Evolutionary conservation across 2,888 invertebrate species (phyloP), one percentile per base, ranked within the genome.

Genomic region (Camponotus fellah): DNA sequence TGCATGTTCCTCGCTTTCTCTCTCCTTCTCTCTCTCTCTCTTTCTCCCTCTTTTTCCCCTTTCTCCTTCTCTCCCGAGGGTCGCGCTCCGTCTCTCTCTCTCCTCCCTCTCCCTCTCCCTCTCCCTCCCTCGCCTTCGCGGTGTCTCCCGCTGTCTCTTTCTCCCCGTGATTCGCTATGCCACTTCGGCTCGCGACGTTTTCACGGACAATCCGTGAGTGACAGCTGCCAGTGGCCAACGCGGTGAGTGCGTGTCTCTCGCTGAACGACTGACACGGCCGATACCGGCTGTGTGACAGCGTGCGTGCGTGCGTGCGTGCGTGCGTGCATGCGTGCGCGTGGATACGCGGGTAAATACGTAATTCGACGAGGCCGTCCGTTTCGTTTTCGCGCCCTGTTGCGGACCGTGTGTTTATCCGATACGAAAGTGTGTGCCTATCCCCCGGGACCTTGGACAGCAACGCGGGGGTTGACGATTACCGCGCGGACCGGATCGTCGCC

Each of bases 201-300:
- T 91, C 91, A 91, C 91, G 91, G 92, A 85, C 91, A 89, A 91
- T 87, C 88, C 86, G 89, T 86, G 89, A 91, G 92, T 92, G 92
- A 92, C 92, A 92, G 92, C 90, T 92, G 92, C 90, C 91, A 90
- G 90, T 91, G 86, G 87, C 84, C 86, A 87, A 82, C 89, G 90
- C 88, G 88, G 84, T 88, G 86, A 90, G 89, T 87, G 87, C 79
- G 89, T 87, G 87, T 87, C 85, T 83, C 87, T 87, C 85, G 86
- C 76, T 53, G n/a, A 85, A 85, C 69, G 40, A 12, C 56, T 85
- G 83, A 83, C 87, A 87, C 79, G 46, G 46, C 68, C n/a, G 14
- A 37, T 32, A 79, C 79, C 71, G 46, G 83, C 87, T 75, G 84
- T 84, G 43, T n/a, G n/a, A n/a, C n/a, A n/a, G n/a, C 81, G 82